Percentiles rank a stretch among this genome's conserved stretches.
Evolutionary conservation across 1,140 invertebrate genomes (phyloP).

Genomic region (Drosophila willistoni): DNA sequence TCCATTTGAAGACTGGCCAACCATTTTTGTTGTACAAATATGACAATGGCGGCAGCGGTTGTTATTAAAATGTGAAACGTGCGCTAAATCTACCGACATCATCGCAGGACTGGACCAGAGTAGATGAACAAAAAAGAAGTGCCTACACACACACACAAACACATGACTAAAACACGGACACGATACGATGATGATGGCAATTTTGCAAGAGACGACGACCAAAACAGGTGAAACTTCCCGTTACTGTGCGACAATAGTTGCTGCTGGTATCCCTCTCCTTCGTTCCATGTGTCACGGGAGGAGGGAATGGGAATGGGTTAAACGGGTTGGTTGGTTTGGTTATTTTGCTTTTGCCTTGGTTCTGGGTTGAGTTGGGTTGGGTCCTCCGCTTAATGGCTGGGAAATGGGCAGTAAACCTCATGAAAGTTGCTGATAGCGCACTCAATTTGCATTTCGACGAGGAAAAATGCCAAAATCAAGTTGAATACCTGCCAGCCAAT

Average conservation of each 20-base stretch:
- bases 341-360: neutral
- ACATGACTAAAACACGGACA: neutral
- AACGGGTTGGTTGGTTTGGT: neutral
- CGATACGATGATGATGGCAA: slow-evolving; percentile 12
- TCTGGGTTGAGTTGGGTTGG: neutral
- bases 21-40: slow-evolving; percentile 68
- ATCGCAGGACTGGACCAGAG: slow-evolving; percentile 7
- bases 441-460: slow-evolving; percentile 71
- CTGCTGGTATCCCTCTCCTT: neutral
- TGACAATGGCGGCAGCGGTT: slow-evolving; percentile 68
- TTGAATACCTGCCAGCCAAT: slow-evolving; percentile 64
- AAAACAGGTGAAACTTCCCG: slow-evolving; percentile 21
- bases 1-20: slow-evolving; percentile 24
- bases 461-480: slow-evolving; percentile 42
- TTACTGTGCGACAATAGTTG: slow-evolving; percentile 14
- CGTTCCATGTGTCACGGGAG: neutral
- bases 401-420: slow-evolving; percentile 16
- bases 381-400: slow-evolving; percentile 1
- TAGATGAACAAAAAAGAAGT: neutral
- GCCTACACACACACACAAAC: slow-evolving; percentile 22
- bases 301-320: neutral
- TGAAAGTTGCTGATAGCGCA: slow-evolving; percentile 72
- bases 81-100: slow-evolving; percentile 73
- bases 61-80: slow-evolving; percentile 70
- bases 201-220: slow-evolving; percentile 9